phyloP scores from a whole-genome alignment of 2,888 invertebrate species.

The Diadromus collaris region DNA sequence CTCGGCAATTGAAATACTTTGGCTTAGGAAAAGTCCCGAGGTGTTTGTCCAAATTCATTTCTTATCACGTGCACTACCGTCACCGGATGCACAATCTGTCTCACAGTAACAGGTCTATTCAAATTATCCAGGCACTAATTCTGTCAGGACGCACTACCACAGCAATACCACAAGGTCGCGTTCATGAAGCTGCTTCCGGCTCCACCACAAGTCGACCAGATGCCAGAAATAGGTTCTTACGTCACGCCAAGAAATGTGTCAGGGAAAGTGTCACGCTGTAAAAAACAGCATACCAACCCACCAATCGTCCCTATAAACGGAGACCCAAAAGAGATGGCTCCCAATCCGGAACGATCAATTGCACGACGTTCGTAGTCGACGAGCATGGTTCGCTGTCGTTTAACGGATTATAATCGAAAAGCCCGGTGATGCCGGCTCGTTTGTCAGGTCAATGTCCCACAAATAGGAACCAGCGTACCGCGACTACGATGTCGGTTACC shows the following conservation, averaged over 20 bases:
- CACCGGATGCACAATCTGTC: too few relatives aligned
- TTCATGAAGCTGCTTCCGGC: neutral
- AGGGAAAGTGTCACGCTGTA: neutral
- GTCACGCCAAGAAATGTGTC: too few relatives aligned
- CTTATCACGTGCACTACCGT: neutral
- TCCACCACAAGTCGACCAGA: neutral
- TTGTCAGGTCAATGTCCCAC: conserved; percentile 76
- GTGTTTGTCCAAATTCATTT: neutral
- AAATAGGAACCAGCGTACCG: conserved; percentile 67
- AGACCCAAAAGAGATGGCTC: neutral
- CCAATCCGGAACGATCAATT: neutral
- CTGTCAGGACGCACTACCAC: too few relatives aligned
- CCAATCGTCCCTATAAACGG: neutral
- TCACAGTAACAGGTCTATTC: too few relatives aligned
- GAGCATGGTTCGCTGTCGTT: conserved; percentile 64
- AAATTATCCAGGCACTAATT: too few relatives aligned
- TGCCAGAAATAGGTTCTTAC: too few relatives aligned
- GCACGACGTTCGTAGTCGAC: conserved; percentile 53
- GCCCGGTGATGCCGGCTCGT: conserved; percentile 72
- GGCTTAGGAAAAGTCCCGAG: neutral
- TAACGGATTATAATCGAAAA: conserved; percentile 77
- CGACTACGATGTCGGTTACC: conserved; percentile 46
- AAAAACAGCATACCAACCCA: neutral
- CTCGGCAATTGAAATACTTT: neutral
- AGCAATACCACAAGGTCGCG: neutral